Evolutionary conservation across 2,113 vertebrate genomes (phyloP), one percentile per base, ranked within the genome.

Genomic region (Trogon melanurus): DNA sequence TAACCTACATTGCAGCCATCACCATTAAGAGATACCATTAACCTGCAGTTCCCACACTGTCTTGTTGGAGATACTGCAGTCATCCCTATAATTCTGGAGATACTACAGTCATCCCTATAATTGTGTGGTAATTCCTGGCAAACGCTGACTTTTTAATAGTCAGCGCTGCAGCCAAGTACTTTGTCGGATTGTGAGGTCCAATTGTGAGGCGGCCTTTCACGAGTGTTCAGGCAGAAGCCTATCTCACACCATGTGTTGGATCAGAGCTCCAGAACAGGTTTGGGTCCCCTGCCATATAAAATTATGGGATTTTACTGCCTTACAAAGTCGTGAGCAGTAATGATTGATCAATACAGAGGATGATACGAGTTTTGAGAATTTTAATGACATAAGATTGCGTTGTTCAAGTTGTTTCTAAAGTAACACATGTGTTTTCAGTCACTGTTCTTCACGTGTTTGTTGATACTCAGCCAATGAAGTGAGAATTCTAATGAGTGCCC

Each of bases 1-100:
- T 96, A 97, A 93, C 93, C 92, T 93, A 93, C 78, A 72, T 96
- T 94, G 94, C 80, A 96, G 69, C 93, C 88, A 82, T 94, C 22
- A 3, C 91, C 88, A 89, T 89, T 94, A 96, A 75, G 73, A 95
- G 91, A 79, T 92, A 92, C 75, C 85, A 94, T 92, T 97, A 94
- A 84, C 93, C 90, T 81, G 80, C 83, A 65, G 85, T 87, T 95
- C 62, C 85, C 65, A 75, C 83, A 58, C 61, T 65, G 90, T 58
- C 85, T 93, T 72, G 61, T 80, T 7, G 0, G 75, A 74, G 88
- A 54, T 70, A 26, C 51, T 83, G 8, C 48, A 72, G 85, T 38
- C 76, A 32, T 88, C 51, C 36, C 74, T 82, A 0, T 48, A 95
- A 79, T 94, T 96, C 64, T 27, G 41, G 62, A 72, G 81, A 18